Evolutionary conservation across 2,888 invertebrate species (phyloP).

Genomic region (Orchestes rusci): DNA sequence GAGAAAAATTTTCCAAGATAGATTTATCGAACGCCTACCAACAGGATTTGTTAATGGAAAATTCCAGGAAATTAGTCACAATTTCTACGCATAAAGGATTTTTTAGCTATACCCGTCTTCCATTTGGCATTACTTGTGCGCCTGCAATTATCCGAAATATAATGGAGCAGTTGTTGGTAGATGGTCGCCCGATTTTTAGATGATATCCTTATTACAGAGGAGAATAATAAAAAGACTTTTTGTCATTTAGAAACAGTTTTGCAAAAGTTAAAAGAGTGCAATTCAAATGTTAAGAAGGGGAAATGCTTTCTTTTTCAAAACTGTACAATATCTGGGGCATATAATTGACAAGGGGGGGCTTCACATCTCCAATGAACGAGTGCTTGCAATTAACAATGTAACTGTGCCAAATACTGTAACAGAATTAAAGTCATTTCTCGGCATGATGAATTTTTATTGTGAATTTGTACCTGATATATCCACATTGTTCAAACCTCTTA

Average conservation of each 20-base stretch:
- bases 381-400: constrained; percentile 25
- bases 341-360: constrained; percentile 26
- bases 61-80: constrained; percentile 22
- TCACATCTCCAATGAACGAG: constrained; percentile 21
- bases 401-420: constrained; percentile 15
- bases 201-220: constrained; percentile 14
- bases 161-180: constrained; percentile 31
- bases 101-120: constrained; percentile 28
- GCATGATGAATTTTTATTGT: constrained; percentile 34
- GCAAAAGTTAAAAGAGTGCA: constrained; percentile 11
- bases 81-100: constrained; percentile 32
- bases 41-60: constrained; percentile 18
- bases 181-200: constrained; percentile 15
- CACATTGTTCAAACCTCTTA: constrained; percentile 1
- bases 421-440: constrained; percentile 31
- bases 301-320: constrained; percentile 29
- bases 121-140: constrained; percentile 32
- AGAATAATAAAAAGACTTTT: constrained; percentile 10
- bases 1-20: too few species aligned
- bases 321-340: constrained; percentile 28
- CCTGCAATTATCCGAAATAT: constrained; percentile 32
- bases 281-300: constrained; percentile 20
- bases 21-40: constrained; percentile 20
- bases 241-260: constrained; percentile 21
- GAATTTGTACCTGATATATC: constrained; percentile 27